phyloP scores from a whole-genome alignment of 2,113 vertebrate species.

The Rallus limicola region DNA sequence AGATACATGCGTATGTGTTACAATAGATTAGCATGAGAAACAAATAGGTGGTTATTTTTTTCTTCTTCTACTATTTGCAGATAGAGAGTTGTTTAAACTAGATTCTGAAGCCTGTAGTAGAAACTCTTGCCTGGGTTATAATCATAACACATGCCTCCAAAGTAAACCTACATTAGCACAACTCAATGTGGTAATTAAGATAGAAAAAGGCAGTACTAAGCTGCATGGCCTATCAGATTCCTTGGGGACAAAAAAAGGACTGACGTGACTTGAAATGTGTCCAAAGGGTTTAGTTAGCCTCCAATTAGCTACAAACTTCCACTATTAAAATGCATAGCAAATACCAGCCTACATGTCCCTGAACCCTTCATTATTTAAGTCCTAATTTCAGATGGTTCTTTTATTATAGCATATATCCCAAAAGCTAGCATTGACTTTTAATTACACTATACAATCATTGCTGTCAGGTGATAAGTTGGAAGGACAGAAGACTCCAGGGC shows the following conservation, averaged over 20 bases:
- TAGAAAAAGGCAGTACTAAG: constrained; percentile 76
- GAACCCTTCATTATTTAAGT: constrained; percentile 83
- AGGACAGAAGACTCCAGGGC: constrained; percentile 65
- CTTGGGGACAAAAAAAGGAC: constrained; percentile 72
- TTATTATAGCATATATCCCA: constrained; percentile 71
- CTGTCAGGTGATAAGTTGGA: constrained; percentile 68
- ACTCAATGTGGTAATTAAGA: constrained; percentile 85
- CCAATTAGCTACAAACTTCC: constrained; percentile 85
- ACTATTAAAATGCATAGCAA: constrained; percentile 84
- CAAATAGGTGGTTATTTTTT: neutral
- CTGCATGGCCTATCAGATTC: constrained; percentile 70
- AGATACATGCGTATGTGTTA: neutral
- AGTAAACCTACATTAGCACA: constrained; percentile 71
- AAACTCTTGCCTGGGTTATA: constrained; percentile 54
- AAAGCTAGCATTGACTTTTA: constrained; percentile 83
- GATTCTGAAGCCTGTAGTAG: constrained; percentile 10
- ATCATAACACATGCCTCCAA: constrained; percentile 61
- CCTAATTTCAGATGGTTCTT: constrained; percentile 83
- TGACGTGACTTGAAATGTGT: constrained; percentile 76
- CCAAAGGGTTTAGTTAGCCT: constrained; percentile 82
- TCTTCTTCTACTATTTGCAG: neutral
- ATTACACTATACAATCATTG: constrained; percentile 76
- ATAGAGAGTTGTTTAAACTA: constrained; percentile 26
- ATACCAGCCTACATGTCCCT: constrained; percentile 73
- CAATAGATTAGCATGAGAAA: neutral